Base-by-base conservation (phyloP, 2,113 vertebrate species). In the Hyla sarda region DNA sequence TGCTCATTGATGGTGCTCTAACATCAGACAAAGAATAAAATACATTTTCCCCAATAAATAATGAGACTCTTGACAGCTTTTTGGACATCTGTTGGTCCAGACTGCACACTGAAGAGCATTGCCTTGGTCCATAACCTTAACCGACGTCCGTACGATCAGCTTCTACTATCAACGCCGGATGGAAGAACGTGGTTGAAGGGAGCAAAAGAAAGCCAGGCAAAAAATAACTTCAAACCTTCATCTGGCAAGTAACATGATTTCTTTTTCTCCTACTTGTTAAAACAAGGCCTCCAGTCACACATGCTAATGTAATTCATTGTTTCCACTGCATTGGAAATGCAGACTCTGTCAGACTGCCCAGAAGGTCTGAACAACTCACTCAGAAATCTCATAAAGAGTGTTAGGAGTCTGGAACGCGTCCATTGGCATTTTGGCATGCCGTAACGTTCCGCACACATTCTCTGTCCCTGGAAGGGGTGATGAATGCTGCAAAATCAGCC, bases 291-390 rank as follows among this genome's bases (percentile, higher is more conserved):
- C 28, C 28, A 78, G 73, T 85, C 82, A 60, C 82, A 84, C 82
- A 75, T 75, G 52, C 34, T 84, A 84, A 84, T 84, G 82, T 60
- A 73, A 84, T 84, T 84, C 69, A 75, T 75, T 75, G 82, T 84
- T 75, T 84, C 69, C 71, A 75, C 82, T 74, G 82, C 52, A 84
- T 30, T 83, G 67, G 82, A 83, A 73, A 56, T 83, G 47, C 67
- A 83, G 58, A 83, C 69, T 60, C 52, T 60, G 48, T 74, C 82
- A 84, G 82, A 21, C 67, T 84, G 82, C 82, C 82, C 82, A 84
- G 71, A 84, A 74, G 83, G 83, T 69, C 47, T 69, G 60, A 45
- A 85, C 28, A 67, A 37, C 58, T 85, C 54, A 69, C 45, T 37
- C 56, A 78, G 83, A 78, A 85, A 67, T 37, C 67, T 78, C 83